phyloP scores from a whole-genome alignment of 2,797 vertebrate genomes.

The Borostomias antarcticus region DNA sequence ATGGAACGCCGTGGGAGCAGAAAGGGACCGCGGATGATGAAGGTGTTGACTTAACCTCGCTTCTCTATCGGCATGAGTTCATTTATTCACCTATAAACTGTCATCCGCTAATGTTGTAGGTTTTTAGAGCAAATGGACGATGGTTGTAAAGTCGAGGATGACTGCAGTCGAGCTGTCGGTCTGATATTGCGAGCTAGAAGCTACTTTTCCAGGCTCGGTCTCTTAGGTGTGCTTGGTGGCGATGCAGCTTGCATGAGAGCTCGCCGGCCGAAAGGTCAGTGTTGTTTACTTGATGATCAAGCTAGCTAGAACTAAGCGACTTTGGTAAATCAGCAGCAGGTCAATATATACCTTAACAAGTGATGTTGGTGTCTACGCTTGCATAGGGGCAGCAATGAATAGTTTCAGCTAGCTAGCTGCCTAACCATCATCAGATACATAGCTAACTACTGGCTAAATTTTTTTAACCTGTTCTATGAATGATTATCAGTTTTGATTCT shows the following conservation, averaged over 20 bases:
- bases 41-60: conserved; percentile 22
- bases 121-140: background rate
- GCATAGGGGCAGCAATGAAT: background rate
- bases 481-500: background rate
- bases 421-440: background rate
- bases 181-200: background rate
- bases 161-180: background rate
- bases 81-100: background rate
- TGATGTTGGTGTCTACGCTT: background rate
- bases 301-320: too few relatives aligned
- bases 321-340: too few relatives aligned
- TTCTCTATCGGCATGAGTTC: background rate
- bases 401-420: background rate
- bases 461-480: background rate
- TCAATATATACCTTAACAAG: background rate
- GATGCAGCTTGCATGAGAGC: too few relatives aligned
- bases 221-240: background rate
- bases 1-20: conserved; percentile 27
- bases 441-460: background rate
- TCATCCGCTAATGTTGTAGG: background rate
- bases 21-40: background rate
- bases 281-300: too few relatives aligned
- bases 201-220: background rate
- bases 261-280: too few relatives aligned
- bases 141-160: background rate